Conservation (phyloP, 2,113 vertebrate genomes). For the Gadus chalcogrammus region DNA sequence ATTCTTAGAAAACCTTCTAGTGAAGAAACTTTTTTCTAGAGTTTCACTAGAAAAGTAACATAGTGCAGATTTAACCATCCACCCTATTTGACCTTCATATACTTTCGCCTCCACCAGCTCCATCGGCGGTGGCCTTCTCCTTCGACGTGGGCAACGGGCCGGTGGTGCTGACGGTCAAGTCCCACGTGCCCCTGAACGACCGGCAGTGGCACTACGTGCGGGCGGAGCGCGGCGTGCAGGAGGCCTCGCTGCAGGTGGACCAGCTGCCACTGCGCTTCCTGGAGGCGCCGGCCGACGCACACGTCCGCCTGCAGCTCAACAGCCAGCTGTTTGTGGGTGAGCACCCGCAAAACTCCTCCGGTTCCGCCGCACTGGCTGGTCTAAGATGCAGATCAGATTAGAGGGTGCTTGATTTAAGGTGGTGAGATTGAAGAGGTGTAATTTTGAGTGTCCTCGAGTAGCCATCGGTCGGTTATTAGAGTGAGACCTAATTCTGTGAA, state of each 20-base stretch:
- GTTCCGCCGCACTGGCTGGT: conserved; percentile 64
- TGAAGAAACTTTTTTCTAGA: too few species aligned
- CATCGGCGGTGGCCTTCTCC: conserved; percentile 85
- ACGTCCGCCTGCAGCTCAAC: conserved; percentile 85
- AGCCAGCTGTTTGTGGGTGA: conserved; percentile 94
- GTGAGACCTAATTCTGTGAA: too few species aligned
- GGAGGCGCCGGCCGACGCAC: conserved; percentile 79
- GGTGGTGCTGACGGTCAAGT: conserved; percentile 76
- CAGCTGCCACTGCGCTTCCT: conserved; percentile 79
- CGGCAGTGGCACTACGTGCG: conserved; percentile 91
- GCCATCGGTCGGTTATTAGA: too few species aligned
- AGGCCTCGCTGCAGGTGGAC: conserved; percentile 90
- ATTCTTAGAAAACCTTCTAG: too few species aligned
- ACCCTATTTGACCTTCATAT: not conserved
- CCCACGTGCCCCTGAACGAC: conserved; percentile 85
- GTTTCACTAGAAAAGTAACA: not conserved
- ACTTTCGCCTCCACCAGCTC: conserved; percentile 69
- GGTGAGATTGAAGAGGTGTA: too few species aligned
- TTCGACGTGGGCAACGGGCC: conserved; percentile 92
- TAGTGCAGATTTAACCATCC: too few species aligned
- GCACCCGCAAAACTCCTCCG: conserved; percentile 66
- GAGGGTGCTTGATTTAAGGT: conserved; percentile 67
- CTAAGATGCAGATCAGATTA: too few species aligned
- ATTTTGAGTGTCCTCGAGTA: too few species aligned
- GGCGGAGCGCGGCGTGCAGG: conserved; percentile 89